Evolutionary conservation across 2,888 invertebrate species (phyloP).

Genomic region (Lasioglossum figueresi): DNA sequence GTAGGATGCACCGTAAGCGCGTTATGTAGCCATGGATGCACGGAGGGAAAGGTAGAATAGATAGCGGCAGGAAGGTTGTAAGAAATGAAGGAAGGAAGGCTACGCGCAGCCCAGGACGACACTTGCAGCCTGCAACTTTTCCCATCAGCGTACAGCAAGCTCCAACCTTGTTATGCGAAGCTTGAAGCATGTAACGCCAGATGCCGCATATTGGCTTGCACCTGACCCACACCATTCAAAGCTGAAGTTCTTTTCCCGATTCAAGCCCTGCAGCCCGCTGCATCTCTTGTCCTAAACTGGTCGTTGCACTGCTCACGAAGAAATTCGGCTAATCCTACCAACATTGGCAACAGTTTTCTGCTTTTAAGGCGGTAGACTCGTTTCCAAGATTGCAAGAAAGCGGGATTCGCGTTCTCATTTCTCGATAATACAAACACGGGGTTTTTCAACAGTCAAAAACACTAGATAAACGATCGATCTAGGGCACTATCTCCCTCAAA

Average conservation of each 20-base stretch:
- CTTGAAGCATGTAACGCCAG: conserved; percentile 83
- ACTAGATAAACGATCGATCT: no score
- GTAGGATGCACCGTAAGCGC: conserved; percentile 63
- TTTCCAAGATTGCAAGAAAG: no score
- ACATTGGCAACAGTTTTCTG: no score
- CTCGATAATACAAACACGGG: no score
- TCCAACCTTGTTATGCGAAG: conserved; percentile 82
- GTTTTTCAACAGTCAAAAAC: no score
- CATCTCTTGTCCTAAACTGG: background rate
- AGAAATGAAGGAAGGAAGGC: conserved; percentile 52
- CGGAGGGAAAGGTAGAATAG: conserved; percentile 37
- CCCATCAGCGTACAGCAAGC: conserved; percentile 81
- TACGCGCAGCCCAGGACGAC: conserved; percentile 61
- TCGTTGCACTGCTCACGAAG: background rate
- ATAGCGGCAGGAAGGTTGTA: conserved; percentile 47
- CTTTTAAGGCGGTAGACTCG: no score
- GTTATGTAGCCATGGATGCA: conserved; percentile 69
- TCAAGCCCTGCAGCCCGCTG: background rate
- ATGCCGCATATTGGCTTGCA: conserved; percentile 81
- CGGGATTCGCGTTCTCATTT: no score
- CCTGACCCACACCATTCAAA: conserved; percentile 68
- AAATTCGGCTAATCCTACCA: background rate
- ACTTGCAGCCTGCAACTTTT: conserved; percentile 82
- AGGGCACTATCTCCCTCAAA: no score
- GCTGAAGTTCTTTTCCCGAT: conserved; percentile 41